Conservation (phyloP, 2,113 vertebrate genomes). For the Campylorhamphus procurvoides region DNA sequence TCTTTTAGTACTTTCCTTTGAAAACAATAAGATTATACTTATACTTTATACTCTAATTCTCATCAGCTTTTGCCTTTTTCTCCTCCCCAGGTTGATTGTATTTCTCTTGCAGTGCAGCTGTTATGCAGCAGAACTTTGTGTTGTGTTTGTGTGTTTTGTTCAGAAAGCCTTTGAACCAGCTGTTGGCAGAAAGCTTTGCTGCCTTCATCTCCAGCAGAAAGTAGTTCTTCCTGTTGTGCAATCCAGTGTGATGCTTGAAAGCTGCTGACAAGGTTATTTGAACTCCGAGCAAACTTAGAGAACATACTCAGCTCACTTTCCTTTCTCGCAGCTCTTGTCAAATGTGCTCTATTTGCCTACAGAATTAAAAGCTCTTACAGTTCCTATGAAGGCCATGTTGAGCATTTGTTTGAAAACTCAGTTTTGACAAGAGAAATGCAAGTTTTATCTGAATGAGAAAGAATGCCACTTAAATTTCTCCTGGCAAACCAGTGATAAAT, state of each 20-base stretch:
- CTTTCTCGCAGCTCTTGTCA: slow-evolving; percentile 25
- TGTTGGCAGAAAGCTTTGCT: slow-evolving; percentile 4
- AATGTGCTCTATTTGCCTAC: not conserved
- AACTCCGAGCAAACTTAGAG: slow-evolving; percentile 23
- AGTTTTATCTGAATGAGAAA: not conserved
- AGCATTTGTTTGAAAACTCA: not conserved
- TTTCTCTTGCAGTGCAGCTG: not conserved
- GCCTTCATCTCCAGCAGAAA: slow-evolving; percentile 19
- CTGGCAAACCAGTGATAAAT: not conserved
- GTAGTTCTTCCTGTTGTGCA: slow-evolving; percentile 36
- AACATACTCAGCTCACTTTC: not conserved
- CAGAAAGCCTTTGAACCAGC: slow-evolving; percentile 14
- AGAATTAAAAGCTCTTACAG: not conserved
- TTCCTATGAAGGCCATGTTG: not conserved
- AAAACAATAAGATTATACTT: not conserved
- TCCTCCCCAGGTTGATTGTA: not conserved
- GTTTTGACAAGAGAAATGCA: not conserved
- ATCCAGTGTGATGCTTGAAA: slow-evolving; percentile 8
- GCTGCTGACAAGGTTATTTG: slow-evolving; percentile 28
- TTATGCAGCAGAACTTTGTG: not conserved
- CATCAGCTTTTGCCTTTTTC: not conserved
- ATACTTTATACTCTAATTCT: not conserved
- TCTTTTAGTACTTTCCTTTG: not conserved
- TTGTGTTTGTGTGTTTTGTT: not conserved
- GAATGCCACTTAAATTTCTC: not conserved